Evolutionary conservation across 2,888 invertebrate species (phyloP).

Genomic region (Drosophila fungiperda): DNA sequence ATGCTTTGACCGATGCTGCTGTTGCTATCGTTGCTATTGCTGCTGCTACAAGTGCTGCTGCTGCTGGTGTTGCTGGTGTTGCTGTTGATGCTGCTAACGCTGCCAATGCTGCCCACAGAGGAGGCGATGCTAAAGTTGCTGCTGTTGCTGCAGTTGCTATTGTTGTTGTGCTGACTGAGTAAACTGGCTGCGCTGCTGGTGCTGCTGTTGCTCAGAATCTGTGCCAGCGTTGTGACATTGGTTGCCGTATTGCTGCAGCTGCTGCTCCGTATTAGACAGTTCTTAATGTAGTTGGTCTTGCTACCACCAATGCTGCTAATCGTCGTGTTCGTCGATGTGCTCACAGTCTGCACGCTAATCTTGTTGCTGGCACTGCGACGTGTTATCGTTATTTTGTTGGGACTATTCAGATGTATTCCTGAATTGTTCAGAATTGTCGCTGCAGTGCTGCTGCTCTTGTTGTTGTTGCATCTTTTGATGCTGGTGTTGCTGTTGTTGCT

Average conservation of each 20-base stretch:
- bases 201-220: conserved; percentile 83
- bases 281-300: conserved; percentile 81
- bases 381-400: conserved; percentile 72
- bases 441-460: conserved; percentile 36
- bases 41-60: conserved; percentile 61
- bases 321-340: conserved; percentile 60
- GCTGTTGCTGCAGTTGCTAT: conserved; percentile 72
- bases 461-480: conserved; percentile 30
- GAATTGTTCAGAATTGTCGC: conserved; percentile 52
- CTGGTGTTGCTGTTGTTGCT: conserved; percentile 6
- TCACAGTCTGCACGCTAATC: conserved; percentile 64
- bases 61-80: conserved; percentile 63
- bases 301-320: conserved; percentile 50
- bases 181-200: conserved; percentile 76
- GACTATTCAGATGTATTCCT: conserved; percentile 54
- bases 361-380: conserved; percentile 63
- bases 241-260: conserved; percentile 83
- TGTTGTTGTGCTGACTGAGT: conserved; percentile 71
- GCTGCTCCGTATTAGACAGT: conserved; percentile 82
- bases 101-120: conserved; percentile 73
- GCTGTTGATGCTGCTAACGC: conserved; percentile 64
- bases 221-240: conserved; percentile 82
- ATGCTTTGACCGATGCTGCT: conserved; percentile 71
- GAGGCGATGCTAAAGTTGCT: conserved; percentile 75
- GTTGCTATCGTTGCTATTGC: conserved; percentile 57